phyloP scores from a whole-genome alignment of 2,888 invertebrate genomes.

The Lasioglossum villosulum region DNA sequence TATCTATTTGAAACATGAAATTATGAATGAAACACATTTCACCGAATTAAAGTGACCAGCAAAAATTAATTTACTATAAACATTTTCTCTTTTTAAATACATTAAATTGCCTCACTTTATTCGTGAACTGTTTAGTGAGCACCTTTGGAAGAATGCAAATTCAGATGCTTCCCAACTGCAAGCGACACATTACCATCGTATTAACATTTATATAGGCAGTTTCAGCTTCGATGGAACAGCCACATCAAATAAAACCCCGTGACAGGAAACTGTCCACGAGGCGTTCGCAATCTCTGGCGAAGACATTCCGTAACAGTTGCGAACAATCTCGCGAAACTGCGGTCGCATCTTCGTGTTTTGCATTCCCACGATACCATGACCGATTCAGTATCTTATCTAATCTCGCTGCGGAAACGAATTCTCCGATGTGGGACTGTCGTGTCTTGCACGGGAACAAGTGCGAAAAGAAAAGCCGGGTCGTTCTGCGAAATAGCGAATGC shows the following conservation, averaged over 20 bases:
- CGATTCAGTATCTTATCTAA: conserved; percentile 24
- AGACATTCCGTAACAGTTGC: neutral
- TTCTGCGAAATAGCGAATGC: neutral
- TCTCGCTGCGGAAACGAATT: conserved; percentile 17
- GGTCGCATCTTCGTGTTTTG: neutral
- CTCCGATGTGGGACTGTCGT: neutral
- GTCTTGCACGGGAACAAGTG: neutral
- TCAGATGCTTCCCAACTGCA: neutral
- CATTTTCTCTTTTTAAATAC: no score
- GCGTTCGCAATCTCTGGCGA: neutral
- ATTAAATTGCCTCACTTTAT: no score
- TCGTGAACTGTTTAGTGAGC: neutral
- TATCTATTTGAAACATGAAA: neutral
- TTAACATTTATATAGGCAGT: neutral
- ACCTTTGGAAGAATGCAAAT: neutral
- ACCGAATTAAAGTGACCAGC: neutral
- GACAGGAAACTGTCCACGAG: neutral
- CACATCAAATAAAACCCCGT: neutral
- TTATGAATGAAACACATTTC: neutral
- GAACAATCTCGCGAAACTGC: conserved; percentile 7
- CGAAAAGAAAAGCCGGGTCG: neutral
- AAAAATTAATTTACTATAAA: neutral
- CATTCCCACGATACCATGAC: neutral
- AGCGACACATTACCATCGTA: neutral
- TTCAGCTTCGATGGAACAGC: neutral